Evolutionary conservation across 1,140 invertebrate species (phyloP).

Genomic region (Zaprionus africanus): DNA sequence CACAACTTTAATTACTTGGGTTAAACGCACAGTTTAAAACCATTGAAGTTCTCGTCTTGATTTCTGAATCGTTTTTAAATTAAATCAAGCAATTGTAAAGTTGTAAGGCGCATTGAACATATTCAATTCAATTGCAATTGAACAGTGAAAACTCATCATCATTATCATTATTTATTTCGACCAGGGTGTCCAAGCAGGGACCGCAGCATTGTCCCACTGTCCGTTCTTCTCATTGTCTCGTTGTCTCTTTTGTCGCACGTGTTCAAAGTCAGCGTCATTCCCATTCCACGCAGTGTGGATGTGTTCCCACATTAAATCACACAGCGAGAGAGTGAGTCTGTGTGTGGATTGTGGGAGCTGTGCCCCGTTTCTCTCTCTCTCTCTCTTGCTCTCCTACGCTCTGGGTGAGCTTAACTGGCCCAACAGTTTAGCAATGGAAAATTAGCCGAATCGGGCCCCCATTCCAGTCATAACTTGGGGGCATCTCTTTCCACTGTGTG

Average conservation of each 20-base stretch:
- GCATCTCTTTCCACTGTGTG: slow-evolving; percentile 17
- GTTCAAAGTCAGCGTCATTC: slow-evolving; percentile 52
- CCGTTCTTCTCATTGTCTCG: not conserved
- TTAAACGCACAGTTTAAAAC: slow-evolving; percentile 78
- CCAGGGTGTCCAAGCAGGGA: not conserved
- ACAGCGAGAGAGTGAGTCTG: not conserved
- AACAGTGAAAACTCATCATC: not conserved
- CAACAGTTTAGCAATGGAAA: slow-evolving; percentile 50
- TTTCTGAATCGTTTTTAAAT: slow-evolving; percentile 82
- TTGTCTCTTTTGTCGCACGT: slow-evolving; percentile 51
- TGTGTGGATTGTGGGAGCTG: slow-evolving; percentile 38
- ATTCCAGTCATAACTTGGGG: slow-evolving; percentile 22
- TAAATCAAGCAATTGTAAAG: slow-evolving; percentile 63
- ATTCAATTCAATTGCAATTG: slow-evolving; percentile 30
- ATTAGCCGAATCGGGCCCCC: slow-evolving; percentile 31
- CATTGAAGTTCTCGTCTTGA: slow-evolving; percentile 65
- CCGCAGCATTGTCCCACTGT: not conserved
- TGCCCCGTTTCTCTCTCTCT: not conserved
- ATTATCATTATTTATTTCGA: slow-evolving; percentile 12
- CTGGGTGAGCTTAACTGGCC: slow-evolving; percentile 44
- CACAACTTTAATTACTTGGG: slow-evolving; percentile 74
- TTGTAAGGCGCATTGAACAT: slow-evolving; percentile 24
- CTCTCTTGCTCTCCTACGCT: not conserved
- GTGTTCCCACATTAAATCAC: slow-evolving; percentile 77
- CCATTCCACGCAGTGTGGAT: not conserved